These are phyloP conservation scores for Agapornis canus DNA, from an alignment of 2,797 vertebrate genomes.

Conservation along the genomic window DNA sequence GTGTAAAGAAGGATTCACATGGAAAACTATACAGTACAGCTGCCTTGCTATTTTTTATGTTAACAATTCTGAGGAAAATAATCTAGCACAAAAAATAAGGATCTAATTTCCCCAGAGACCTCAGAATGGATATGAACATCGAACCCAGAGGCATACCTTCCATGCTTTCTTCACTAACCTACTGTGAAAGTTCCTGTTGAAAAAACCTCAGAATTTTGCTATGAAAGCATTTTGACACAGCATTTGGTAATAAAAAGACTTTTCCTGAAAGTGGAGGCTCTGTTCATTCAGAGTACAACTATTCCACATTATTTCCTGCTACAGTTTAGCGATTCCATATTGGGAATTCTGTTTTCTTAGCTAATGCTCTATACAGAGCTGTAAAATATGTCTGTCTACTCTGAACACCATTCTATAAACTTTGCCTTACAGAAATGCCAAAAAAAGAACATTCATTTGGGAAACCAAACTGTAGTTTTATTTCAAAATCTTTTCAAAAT, in stretches of 20 bases:
- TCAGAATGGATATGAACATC: not conserved
- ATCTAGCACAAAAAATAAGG: not conserved
- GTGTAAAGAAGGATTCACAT: not conserved
- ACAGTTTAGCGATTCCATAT: not conserved
- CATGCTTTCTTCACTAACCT: not conserved
- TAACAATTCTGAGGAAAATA: not conserved
- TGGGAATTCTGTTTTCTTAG: not conserved
- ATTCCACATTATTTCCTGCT: not conserved
- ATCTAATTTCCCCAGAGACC: not conserved
- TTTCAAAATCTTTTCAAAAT: not conserved
- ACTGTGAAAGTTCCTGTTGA: not conserved
- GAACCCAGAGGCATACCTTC: not conserved
- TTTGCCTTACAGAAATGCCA: not conserved
- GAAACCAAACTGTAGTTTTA: not conserved
- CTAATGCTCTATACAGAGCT: conserved; percentile 15
- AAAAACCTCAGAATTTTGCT: not conserved
- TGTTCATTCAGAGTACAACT: not conserved
- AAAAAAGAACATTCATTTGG: not conserved
- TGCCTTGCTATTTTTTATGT: not conserved
- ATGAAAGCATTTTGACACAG: not conserved
- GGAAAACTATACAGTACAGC: not conserved
- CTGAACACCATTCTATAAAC: not conserved
- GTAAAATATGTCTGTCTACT: not conserved
- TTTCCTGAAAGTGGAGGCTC: not conserved
- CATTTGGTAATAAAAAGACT: not conserved